Evolutionary conservation across 2,888 invertebrate species (phyloP).

Genomic region (Drosophila stalkeri): DNA sequence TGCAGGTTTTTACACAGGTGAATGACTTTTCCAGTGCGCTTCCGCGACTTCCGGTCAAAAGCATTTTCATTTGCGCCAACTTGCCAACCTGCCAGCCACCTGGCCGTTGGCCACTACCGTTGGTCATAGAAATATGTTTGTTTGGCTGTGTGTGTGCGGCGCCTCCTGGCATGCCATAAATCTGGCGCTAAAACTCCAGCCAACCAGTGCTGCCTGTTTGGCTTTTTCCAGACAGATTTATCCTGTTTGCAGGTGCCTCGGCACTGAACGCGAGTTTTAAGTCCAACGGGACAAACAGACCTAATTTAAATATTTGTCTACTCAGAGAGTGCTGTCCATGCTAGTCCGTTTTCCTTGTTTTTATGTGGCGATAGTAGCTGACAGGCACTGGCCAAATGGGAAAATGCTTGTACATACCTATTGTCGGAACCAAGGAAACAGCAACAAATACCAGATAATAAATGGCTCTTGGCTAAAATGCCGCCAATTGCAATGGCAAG

Average conservation of each 20-base stretch:
- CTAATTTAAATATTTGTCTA: not conserved
- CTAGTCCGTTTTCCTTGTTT: not conserved
- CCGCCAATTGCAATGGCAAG: constrained; percentile 69
- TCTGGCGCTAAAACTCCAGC: constrained; percentile 44
- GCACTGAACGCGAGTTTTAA: not conserved
- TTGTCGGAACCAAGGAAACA: constrained; percentile 66
- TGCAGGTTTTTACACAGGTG: constrained; percentile 77
- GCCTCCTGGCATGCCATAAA: constrained; percentile 75
- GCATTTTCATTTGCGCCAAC: constrained; percentile 75
- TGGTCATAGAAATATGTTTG: constrained; percentile 50
- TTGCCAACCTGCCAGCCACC: constrained; percentile 3
- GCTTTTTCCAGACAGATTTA: not conserved
- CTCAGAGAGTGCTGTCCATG: not conserved
- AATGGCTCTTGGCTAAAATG: constrained; percentile 60
- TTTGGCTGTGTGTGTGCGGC: constrained; percentile 25
- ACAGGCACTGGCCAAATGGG: constrained; percentile 22
- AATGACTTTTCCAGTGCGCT: constrained; percentile 82
- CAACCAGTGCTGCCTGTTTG: constrained; percentile 5
- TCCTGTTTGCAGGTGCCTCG: not conserved
- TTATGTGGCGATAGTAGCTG: not conserved
- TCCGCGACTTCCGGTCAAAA: constrained; percentile 84
- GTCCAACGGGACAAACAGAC: not conserved
- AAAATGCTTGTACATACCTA: constrained; percentile 49
- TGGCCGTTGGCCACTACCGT: constrained; percentile 49
- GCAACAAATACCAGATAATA: constrained; percentile 54